Conservation (phyloP, 2,888 invertebrate species). For the Andrena marginata region DNA sequence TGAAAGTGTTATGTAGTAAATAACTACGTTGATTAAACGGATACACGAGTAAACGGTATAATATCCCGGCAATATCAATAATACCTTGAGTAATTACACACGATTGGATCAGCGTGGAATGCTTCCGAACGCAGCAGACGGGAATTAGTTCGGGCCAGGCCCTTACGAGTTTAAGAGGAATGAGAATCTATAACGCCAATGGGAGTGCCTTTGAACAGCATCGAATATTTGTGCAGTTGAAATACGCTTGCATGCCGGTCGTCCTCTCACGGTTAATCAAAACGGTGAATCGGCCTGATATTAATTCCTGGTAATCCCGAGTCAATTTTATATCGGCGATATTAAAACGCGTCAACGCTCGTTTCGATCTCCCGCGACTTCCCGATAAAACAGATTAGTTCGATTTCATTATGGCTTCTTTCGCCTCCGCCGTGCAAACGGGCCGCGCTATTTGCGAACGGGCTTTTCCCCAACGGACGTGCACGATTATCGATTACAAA, state of each 20-base stretch:
- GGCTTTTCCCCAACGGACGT: constrained; percentile 13
- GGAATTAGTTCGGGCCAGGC: no score
- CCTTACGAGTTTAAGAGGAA: background rate
- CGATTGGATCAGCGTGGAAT: no score
- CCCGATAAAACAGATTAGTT: constrained; percentile 24
- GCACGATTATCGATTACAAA: constrained; percentile 28
- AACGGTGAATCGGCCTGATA: constrained; percentile 28
- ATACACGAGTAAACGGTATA: no score
- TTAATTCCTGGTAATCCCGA: constrained; percentile 14
- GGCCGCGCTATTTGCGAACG: constrained; percentile 9
- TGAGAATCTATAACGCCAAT: constrained; percentile 17
- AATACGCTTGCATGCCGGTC: background rate
- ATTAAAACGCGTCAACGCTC: constrained; percentile 25
- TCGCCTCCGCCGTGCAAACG: background rate
- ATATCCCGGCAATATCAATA: no score
- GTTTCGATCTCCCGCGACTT: constrained; percentile 5
- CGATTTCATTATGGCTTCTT: background rate
- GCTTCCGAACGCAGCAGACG: no score
- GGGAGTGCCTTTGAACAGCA: constrained; percentile 12
- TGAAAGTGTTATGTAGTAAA: no score
- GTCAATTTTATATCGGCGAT: constrained; percentile 26
- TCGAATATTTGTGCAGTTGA: constrained; percentile 9
- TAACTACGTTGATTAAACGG: no score
- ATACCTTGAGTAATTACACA: no score
- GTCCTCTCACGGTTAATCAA: constrained; percentile 37